phyloP scores from a whole-genome alignment of 2,888 invertebrate genomes.

The Aphodius granarius region DNA sequence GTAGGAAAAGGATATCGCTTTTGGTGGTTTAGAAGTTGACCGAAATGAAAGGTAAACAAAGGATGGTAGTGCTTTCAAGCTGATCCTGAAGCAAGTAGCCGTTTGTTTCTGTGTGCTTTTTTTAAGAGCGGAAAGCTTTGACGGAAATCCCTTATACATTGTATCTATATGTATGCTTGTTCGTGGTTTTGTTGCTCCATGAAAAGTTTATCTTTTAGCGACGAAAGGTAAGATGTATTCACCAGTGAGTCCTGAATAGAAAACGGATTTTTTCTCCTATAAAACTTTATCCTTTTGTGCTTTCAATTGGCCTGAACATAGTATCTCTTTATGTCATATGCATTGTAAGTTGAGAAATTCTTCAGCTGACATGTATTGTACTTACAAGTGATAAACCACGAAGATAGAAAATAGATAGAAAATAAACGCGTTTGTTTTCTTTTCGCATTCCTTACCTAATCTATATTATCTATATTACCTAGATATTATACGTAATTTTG shows the following conservation, averaged over 20 bases:
- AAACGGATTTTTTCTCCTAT: not conserved
- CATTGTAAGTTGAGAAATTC: too few relatives aligned
- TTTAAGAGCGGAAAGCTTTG: not conserved
- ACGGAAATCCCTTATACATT: not conserved
- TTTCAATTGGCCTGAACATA: too few relatives aligned
- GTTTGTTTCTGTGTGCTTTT: not conserved
- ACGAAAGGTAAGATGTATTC: not conserved
- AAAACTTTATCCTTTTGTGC: too few relatives aligned
- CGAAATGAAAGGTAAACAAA: not conserved
- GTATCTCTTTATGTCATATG: too few relatives aligned
- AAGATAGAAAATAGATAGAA: too few relatives aligned
- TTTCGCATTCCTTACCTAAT: too few relatives aligned
- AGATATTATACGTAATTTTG: too few relatives aligned
- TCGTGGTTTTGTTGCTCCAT: not conserved
- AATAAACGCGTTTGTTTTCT: too few relatives aligned
- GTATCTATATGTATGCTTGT: not conserved
- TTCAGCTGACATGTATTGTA: too few relatives aligned
- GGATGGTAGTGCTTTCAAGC: not conserved
- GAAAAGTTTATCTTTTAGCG: not conserved
- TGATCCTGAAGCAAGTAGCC: not conserved
- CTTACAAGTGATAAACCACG: too few relatives aligned
- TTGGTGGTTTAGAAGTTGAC: not conserved
- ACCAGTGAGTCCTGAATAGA: not conserved
- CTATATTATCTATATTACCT: too few relatives aligned
- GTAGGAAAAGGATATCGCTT: not conserved